These are phyloP conservation scores for Idaea dimidiata DNA, from an alignment of 2,888 invertebrate genomes.

Conservation along the genomic window DNA sequence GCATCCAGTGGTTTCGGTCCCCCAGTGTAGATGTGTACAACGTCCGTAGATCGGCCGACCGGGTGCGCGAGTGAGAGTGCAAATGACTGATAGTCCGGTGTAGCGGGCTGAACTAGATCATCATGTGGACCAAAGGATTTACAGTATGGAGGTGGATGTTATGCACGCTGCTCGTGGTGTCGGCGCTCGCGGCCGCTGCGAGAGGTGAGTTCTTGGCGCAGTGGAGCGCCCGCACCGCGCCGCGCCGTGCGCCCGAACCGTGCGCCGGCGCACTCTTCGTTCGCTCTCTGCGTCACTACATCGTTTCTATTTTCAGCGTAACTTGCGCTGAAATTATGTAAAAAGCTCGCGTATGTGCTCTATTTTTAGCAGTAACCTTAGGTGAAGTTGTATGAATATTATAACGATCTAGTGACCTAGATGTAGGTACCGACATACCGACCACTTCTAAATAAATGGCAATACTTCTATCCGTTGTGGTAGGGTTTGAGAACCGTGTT, in stretches of 20 bases:
- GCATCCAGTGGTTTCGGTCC: conserved; percentile 39
- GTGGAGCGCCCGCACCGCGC: conserved; percentile 10
- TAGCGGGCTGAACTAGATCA: conserved; percentile 68
- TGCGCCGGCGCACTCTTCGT: conserved; percentile 40
- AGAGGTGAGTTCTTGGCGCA: conserved; percentile 67
- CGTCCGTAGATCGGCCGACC: conserved; percentile 66
- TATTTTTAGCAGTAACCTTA: conserved; percentile 78
- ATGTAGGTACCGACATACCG: conserved; percentile 27
- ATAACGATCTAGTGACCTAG: conserved; percentile 64
- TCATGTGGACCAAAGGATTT: conserved; percentile 77
- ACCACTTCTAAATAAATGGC: conserved; percentile 2
- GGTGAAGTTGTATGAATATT: conserved; percentile 58
- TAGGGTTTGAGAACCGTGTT: background rate
- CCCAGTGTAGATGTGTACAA: conserved; percentile 69
- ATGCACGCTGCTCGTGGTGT: conserved; percentile 70
- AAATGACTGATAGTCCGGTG: conserved; percentile 76
- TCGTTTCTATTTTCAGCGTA: conserved; percentile 75
- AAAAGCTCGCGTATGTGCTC: conserved; percentile 77
- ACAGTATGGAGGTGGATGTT: conserved; percentile 76
- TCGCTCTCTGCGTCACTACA: conserved; percentile 68
- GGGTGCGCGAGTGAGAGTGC: conserved; percentile 79
- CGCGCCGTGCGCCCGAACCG: conserved; percentile 36
- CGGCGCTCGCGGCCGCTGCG: conserved; percentile 66
- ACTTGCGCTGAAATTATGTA: conserved; percentile 82
- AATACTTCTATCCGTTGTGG: conserved; percentile 6